Percentiles rank a stretch among this genome's conserved stretches.
These are phyloP conservation scores for Trachemys scripta DNA, from an alignment of 2,113 vertebrate species.

Conservation along the genomic window DNA sequence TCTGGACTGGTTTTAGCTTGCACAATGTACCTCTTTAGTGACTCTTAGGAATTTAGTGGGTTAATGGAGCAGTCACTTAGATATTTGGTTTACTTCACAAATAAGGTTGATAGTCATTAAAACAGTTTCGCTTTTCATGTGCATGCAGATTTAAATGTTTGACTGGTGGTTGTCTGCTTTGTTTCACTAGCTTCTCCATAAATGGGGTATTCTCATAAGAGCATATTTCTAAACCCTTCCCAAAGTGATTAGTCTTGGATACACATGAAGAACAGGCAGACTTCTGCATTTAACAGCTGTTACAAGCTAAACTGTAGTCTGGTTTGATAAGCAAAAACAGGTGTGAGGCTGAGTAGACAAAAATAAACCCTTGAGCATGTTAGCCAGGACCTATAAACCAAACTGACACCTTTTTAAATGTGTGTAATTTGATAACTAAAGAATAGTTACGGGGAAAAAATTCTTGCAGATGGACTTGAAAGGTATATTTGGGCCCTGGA, in stretches of 20 bases:
- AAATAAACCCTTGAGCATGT: constrained; percentile 68
- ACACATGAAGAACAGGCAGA: constrained; percentile 46
- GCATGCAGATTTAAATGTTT: constrained; percentile 22
- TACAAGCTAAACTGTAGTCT: constrained; percentile 56
- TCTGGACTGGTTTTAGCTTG: neutral
- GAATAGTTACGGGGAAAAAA: constrained; percentile 2
- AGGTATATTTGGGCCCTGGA: neutral
- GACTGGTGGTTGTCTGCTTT: constrained; percentile 25
- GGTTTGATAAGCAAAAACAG: constrained; percentile 75
- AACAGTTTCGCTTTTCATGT: constrained; percentile 31
- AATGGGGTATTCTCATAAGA: neutral
- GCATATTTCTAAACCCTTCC: neutral
- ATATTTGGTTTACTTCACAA: constrained; percentile 23
- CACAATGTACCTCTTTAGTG: neutral
- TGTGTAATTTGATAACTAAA: constrained; percentile 61
- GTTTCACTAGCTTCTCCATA: neutral
- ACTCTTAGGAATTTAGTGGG: neutral
- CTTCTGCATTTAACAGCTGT: constrained; percentile 72
- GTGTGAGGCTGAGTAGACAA: constrained; percentile 66
- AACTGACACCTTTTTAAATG: constrained; percentile 57
- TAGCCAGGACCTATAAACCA: constrained; percentile 59
- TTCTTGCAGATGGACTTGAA: constrained; percentile 42
- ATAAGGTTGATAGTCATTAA: neutral
- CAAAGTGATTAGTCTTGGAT: constrained; percentile 40
- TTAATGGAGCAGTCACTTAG: neutral